Conservation (phyloP, 1,140 invertebrate species). For the Drosophila micromelanica region DNA sequence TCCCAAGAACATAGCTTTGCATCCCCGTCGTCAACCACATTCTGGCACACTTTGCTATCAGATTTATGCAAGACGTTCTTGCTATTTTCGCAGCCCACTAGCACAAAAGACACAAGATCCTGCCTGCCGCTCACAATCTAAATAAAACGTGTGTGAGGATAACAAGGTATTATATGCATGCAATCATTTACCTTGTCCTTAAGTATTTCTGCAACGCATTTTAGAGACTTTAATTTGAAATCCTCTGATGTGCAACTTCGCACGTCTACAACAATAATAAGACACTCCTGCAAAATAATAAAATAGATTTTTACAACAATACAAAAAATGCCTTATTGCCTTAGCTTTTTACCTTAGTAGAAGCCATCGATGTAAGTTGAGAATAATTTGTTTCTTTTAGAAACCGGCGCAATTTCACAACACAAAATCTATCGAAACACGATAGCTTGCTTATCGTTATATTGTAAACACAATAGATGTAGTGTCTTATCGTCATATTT, state of each 20-base stretch:
- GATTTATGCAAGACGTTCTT: neutral
- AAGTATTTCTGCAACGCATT: constrained; percentile 61
- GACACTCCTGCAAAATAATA: constrained; percentile 43
- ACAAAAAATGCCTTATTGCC: neutral
- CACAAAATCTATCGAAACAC: constrained; percentile 18
- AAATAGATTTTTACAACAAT: no score
- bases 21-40: constrained; percentile 45
- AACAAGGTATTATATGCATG: neutral
- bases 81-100: constrained; percentile 58
- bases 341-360: constrained; percentile 49
- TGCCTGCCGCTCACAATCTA: constrained; percentile 73
- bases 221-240: constrained; percentile 66
- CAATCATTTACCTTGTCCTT: constrained; percentile 62
- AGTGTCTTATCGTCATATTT: neutral
- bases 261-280: constrained; percentile 67
- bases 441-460: neutral
- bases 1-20: constrained; percentile 60
- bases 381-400: constrained; percentile 4
- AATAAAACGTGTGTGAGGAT: neutral
- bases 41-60: constrained; percentile 12
- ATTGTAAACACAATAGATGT: neutral
- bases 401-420: constrained; percentile 66
- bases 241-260: constrained; percentile 58
- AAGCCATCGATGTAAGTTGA: constrained; percentile 43
- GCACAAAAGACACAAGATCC: constrained; percentile 71